phyloP scores from a whole-genome alignment of 1,140 invertebrate species.

The Dendrolimus punctatus region DNA sequence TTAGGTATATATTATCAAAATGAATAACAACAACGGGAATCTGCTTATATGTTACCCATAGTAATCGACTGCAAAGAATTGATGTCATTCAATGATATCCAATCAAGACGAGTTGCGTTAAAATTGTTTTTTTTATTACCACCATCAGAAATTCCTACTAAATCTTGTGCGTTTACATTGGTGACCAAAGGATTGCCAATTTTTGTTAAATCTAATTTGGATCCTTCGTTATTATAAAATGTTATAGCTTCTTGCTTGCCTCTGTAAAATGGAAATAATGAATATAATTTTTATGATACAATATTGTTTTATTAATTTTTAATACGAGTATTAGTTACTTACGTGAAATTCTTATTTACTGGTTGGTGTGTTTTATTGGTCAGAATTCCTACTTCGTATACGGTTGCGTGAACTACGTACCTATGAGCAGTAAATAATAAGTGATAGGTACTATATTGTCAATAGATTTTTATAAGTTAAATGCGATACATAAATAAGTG shows the following conservation, averaged over 20 bases:
- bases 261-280: slow-evolving; percentile 17
- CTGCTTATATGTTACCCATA: too few relatives aligned
- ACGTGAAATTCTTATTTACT: slow-evolving; percentile 20
- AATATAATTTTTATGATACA: neutral
- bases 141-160: slow-evolving; percentile 27
- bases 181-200: slow-evolving; percentile 38
- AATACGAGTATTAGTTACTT: slow-evolving; percentile 13
- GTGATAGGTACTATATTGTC: too few relatives aligned
- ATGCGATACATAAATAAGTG: too few relatives aligned
- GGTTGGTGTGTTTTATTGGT: slow-evolving; percentile 39
- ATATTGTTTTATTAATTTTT: too few relatives aligned
- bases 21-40: too few relatives aligned
- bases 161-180: slow-evolving; percentile 45
- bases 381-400: slow-evolving; percentile 51
- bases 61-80: too few relatives aligned
- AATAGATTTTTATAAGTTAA: too few relatives aligned
- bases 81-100: too few relatives aligned
- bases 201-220: slow-evolving; percentile 31
- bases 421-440: slow-evolving; percentile 16
- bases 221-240: slow-evolving; percentile 41
- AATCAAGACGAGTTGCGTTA: too few relatives aligned
- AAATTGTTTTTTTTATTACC: too few relatives aligned
- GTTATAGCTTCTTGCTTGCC: slow-evolving; percentile 45
- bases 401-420: slow-evolving; percentile 48
- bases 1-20: too few relatives aligned